These are phyloP conservation scores for Magallana ariakensis DNA, from an alignment of 1,140 invertebrate species.

Conservation along the genomic window DNA sequence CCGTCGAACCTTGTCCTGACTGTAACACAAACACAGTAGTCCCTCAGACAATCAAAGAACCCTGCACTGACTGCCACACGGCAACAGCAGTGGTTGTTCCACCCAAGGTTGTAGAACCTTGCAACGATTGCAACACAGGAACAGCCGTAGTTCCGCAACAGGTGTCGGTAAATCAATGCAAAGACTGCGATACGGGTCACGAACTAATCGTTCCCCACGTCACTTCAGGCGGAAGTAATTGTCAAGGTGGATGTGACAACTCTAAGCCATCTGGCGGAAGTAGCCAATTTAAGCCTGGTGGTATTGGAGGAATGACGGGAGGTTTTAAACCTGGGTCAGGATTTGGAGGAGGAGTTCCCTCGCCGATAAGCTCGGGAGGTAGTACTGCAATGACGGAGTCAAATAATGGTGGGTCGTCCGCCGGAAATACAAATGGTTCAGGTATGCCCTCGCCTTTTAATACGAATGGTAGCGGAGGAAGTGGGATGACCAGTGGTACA, in stretches of 20 bases:
- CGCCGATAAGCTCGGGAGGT: no score
- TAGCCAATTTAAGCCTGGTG: background rate
- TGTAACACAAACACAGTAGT: background rate
- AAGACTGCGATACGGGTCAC: slow-evolving; percentile 20
- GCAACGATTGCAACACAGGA: background rate
- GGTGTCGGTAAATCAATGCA: slow-evolving; percentile 12
- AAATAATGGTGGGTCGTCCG: background rate
- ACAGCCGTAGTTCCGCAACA: background rate
- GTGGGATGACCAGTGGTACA: slow-evolving; percentile 31
- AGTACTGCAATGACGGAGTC: background rate
- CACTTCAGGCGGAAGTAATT: background rate
- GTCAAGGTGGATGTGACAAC: background rate
- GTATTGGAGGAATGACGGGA: background rate
- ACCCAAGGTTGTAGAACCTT: no score
- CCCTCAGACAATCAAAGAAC: no score
- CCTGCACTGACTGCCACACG: no score
- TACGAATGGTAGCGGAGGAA: slow-evolving; percentile 27
- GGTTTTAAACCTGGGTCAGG: background rate
- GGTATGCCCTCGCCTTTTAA: background rate
- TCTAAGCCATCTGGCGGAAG: no score
- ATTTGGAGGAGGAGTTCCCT: background rate
- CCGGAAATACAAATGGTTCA: background rate
- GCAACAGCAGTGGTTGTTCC: no score
- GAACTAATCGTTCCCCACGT: background rate
- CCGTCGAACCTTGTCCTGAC: background rate